Evolutionary conservation across 2,113 vertebrate genomes (phyloP).

Genomic region (Sebastes fasciatus): DNA sequence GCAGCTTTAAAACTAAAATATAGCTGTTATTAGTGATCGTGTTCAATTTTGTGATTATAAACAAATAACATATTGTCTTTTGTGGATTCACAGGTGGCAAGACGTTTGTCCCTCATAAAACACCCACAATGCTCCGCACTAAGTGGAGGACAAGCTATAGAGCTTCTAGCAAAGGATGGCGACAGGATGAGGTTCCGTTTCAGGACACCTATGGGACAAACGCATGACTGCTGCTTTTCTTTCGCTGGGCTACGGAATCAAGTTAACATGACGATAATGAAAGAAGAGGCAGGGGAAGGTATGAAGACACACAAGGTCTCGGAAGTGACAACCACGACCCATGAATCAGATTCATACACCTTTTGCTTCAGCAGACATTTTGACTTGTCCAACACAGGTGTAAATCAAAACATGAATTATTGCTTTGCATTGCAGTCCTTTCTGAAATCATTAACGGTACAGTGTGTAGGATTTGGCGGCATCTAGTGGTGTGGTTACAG

Average conservation of each 20-base stretch:
- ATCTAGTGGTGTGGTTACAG: no score
- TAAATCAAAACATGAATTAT: background rate
- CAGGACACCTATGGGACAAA: conserved; percentile 86
- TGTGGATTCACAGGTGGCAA: conserved; percentile 86
- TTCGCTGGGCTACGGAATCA: conserved; percentile 90
- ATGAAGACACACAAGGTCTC: conserved; percentile 8
- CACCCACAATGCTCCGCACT: conserved; percentile 87
- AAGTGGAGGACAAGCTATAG: conserved; percentile 92
- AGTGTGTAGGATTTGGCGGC: no score
- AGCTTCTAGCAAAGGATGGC: conserved; percentile 88
- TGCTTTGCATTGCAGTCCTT: background rate
- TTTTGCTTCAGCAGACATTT: background rate
- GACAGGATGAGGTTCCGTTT: conserved; percentile 80
- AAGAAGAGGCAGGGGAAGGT: conserved; percentile 94
- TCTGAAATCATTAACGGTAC: no score
- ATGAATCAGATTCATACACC: background rate
- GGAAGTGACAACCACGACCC: background rate
- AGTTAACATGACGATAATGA: conserved; percentile 78
- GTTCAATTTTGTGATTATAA: background rate
- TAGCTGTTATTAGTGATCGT: background rate
- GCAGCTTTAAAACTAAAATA: no score
- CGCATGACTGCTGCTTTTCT: conserved; percentile 91
- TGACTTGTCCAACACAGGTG: background rate
- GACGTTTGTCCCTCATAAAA: conserved; percentile 89
- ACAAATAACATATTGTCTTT: background rate